Evolutionary conservation across 2,888 invertebrate genomes (phyloP).

Genomic region (Peribatodes rhomboidaria): DNA sequence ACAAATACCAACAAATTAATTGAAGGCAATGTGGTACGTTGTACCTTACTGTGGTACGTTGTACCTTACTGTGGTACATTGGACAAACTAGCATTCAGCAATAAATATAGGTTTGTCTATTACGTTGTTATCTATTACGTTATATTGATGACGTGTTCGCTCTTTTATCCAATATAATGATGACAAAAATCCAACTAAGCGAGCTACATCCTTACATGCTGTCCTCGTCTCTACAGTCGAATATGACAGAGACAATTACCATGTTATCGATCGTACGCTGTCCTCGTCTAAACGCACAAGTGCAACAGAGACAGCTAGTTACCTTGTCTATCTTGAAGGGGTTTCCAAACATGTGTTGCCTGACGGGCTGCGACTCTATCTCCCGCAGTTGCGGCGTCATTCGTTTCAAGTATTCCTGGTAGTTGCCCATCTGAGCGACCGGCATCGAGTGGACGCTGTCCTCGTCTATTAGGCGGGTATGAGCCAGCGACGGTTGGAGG

Average conservation of each 20-base stretch:
- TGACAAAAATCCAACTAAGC: neutral
- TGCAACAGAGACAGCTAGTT: conserved; percentile 42
- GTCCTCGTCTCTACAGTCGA: no score
- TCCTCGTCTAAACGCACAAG: neutral
- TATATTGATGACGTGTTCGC: no score
- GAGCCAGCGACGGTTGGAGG: conserved; percentile 91
- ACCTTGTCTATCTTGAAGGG: conserved; percentile 99
- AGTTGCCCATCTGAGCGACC: conserved; percentile 99
- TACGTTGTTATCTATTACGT: no score
- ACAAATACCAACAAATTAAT: no score
- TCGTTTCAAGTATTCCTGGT: conserved; percentile 98
- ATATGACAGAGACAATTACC: no score
- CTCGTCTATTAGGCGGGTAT: conserved; percentile 92
- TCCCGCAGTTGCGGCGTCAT: conserved; percentile 97
- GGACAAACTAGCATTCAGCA: no score
- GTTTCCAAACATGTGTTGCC: conserved; percentile 99
- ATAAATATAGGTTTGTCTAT: no score
- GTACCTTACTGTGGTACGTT: no score
- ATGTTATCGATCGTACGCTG: neutral
- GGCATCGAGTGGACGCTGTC: conserved; percentile 98
- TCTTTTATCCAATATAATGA: no score
- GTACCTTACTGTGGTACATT: no score
- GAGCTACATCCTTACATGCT: no score
- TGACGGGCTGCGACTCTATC: conserved; percentile 97
- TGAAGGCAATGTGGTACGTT: no score